Conservation (phyloP, 2,797 vertebrate genomes). For the Myoxocephalus aenaeus region DNA sequence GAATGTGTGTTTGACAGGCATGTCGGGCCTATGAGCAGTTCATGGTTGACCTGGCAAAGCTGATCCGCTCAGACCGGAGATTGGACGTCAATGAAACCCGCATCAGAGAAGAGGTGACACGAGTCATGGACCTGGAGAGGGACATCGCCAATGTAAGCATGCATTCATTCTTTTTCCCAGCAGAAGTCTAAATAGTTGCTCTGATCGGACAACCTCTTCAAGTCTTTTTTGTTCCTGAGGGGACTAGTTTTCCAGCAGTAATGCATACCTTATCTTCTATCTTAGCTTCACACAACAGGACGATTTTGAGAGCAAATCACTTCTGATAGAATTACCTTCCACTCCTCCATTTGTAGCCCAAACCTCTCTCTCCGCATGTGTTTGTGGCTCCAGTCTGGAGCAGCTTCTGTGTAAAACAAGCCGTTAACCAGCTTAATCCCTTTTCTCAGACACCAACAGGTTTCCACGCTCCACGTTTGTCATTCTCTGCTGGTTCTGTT, state of each 20-base stretch:
- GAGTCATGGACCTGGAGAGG: slow-evolving; percentile 91
- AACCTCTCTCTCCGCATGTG: neutral
- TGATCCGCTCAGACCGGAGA: slow-evolving; percentile 88
- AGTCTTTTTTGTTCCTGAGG: neutral
- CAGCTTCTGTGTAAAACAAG: slow-evolving; percentile 49
- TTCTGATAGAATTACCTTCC: slow-evolving; percentile 20
- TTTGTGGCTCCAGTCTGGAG: slow-evolving; percentile 38
- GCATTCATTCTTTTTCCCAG: slow-evolving; percentile 6
- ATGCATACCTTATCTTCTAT: neutral
- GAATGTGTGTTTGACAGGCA: slow-evolving; percentile 83
- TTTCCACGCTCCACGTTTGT: slow-evolving; percentile 50
- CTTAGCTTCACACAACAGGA: slow-evolving; percentile 18
- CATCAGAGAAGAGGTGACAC: slow-evolving; percentile 85
- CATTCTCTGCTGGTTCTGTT: slow-evolving; percentile 28
- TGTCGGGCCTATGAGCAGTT: slow-evolving; percentile 92
- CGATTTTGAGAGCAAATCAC: slow-evolving; percentile 18
- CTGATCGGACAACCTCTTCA: neutral
- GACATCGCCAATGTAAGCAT: slow-evolving; percentile 93
- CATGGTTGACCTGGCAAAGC: slow-evolving; percentile 91
- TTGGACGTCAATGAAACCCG: slow-evolving; percentile 78
- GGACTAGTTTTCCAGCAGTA: slow-evolving; percentile 14
- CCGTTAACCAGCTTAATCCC: slow-evolving; percentile 38
- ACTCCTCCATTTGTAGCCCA: slow-evolving; percentile 11
- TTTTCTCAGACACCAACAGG: slow-evolving; percentile 47
- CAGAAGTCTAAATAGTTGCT: neutral